Conservation (phyloP, 1,140 invertebrate species). For the Brachionus manjavacas region DNA sequence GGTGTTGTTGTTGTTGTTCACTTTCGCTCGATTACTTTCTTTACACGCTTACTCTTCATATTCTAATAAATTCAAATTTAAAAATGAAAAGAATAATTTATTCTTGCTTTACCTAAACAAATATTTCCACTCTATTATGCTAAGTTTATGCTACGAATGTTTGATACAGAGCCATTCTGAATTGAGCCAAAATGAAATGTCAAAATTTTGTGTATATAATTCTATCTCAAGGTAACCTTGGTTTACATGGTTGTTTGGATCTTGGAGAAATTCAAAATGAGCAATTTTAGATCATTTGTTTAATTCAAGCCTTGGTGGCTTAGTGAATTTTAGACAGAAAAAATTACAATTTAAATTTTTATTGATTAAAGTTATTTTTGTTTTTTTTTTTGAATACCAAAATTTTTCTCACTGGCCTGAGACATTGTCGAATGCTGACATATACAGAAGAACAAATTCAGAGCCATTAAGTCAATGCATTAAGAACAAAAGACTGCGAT, state of each 20-base stretch:
- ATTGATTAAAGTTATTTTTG: no score
- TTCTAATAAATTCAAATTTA: neutral
- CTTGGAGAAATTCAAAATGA: no score
- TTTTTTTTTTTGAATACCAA: no score
- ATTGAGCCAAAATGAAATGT: neutral
- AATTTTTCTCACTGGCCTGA: no score
- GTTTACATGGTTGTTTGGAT: neutral
- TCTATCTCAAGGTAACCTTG: neutral
- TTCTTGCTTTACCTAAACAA: neutral
- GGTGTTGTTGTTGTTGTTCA: neutral
- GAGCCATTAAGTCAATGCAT: no score
- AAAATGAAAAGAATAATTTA: neutral
- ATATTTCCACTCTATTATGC: neutral
- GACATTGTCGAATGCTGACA: no score
- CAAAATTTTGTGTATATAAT: neutral
- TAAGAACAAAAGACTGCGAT: no score
- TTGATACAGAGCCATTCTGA: neutral
- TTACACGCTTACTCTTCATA: slow-evolving; percentile 1
- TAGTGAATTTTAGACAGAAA: no score
- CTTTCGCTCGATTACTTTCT: neutral
- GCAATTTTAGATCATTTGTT: neutral
- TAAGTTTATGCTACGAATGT: neutral
- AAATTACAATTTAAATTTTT: no score
- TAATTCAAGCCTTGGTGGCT: neutral
- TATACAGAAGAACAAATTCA: no score